Percentiles rank a stretch among this genome's conserved stretches.
Evolutionary conservation across 2,888 invertebrate species (phyloP).

Genomic region (Diarsia dahlii): DNA sequence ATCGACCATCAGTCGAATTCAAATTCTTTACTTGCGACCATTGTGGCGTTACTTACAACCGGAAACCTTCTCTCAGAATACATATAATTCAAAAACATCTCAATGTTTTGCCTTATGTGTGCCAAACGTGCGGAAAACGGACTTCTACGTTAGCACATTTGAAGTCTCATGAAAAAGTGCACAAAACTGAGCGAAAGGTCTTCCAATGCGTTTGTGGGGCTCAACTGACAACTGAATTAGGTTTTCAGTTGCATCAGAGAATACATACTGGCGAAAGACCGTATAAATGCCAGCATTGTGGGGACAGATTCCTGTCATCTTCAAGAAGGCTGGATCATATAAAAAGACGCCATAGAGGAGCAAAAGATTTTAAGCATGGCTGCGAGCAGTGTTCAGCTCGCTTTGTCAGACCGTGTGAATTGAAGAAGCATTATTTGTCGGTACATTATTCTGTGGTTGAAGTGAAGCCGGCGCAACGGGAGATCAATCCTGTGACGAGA

Average conservation of each 20-base stretch:
- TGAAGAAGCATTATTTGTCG: slow-evolving; percentile 80
- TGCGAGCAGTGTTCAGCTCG: slow-evolving; percentile 81
- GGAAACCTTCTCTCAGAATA: slow-evolving; percentile 81
- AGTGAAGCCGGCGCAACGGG: slow-evolving; percentile 64
- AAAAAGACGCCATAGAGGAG: slow-evolving; percentile 79
- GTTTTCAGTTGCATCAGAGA: slow-evolving; percentile 80
- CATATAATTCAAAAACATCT: slow-evolving; percentile 86
- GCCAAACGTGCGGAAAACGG: slow-evolving; percentile 82
- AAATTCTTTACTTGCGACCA: slow-evolving; percentile 77
- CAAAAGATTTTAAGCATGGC: slow-evolving; percentile 77
- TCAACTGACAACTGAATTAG: slow-evolving; percentile 78
- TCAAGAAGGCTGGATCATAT: slow-evolving; percentile 83
- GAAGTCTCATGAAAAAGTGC: slow-evolving; percentile 78
- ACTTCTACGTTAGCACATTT: slow-evolving; percentile 81
- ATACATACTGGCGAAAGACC: slow-evolving; percentile 84
- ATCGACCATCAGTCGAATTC: slow-evolving; percentile 31
- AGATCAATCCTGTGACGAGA: slow-evolving; percentile 50
- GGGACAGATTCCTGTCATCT: slow-evolving; percentile 82
- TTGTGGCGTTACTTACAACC: slow-evolving; percentile 79
- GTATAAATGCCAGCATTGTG: slow-evolving; percentile 80
- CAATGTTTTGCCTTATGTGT: slow-evolving; percentile 79
- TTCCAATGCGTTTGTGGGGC: slow-evolving; percentile 82
- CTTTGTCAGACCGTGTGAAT: slow-evolving; percentile 83
- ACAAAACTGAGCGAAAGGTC: slow-evolving; percentile 74
- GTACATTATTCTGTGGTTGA: slow-evolving; percentile 73